Conservation (phyloP, 2,888 invertebrate genomes). For the Drosophila meridionalis region DNA sequence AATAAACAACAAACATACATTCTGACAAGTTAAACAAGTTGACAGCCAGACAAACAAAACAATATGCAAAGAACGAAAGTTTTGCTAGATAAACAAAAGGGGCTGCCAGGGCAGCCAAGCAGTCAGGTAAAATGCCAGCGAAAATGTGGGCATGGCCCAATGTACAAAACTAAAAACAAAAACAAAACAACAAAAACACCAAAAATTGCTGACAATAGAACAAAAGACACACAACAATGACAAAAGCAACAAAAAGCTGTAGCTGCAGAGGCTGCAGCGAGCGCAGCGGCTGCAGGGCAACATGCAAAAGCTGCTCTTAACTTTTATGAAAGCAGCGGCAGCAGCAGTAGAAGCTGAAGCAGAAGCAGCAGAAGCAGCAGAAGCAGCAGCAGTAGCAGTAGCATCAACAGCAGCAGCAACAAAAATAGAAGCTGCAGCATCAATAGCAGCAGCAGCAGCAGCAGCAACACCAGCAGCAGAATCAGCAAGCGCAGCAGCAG, state of each 20-base stretch:
- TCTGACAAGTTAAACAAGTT: conserved; percentile 55
- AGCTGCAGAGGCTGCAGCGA: conserved; percentile 2
- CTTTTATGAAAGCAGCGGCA: conserved; percentile 48
- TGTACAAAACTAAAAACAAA: conserved; percentile 28
- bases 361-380: conserved; percentile 9
- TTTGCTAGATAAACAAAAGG: conserved; percentile 57
- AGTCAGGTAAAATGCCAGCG: conserved; percentile 43
- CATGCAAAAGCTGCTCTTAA: conserved; percentile 46
- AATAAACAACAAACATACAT: conserved; percentile 25
- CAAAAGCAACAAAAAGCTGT: conserved; percentile 17
- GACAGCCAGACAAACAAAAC: conserved; percentile 42
- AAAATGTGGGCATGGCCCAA: conserved; percentile 42
- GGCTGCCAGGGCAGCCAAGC: not conserved
- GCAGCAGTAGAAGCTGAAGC: conserved; percentile 14
- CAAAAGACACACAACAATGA: conserved; percentile 49
- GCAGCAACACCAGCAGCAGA: not conserved
- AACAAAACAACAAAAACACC: conserved; percentile 21
- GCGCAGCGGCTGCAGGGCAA: conserved; percentile 27
- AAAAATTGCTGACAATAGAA: conserved; percentile 61
- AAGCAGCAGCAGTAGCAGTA: conserved; percentile 9
- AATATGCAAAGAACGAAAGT: conserved; percentile 55
- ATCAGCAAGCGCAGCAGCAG: conserved; percentile 1
- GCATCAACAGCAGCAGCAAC: conserved; percentile 15
- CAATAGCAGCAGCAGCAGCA: conserved; percentile 3
- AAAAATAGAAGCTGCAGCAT: conserved; percentile 3